Conservation (phyloP, 2,888 invertebrate genomes). For the Plebejus argus region DNA sequence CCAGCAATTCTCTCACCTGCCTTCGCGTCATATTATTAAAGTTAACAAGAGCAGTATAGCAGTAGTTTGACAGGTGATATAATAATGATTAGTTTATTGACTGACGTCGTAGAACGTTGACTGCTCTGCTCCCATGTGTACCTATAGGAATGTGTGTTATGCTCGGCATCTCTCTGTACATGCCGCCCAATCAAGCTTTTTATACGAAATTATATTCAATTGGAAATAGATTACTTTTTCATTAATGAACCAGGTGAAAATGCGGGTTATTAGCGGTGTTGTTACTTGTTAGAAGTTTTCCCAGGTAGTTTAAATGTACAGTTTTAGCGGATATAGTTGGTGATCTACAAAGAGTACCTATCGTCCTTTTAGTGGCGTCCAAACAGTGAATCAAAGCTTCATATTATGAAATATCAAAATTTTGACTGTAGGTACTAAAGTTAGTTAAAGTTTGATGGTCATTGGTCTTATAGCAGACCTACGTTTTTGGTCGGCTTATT, state of each 20-base stretch:
- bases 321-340: not conserved
- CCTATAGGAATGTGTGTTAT: constrained; percentile 56
- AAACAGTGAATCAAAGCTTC: too few relatives aligned
- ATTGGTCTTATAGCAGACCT: too few relatives aligned
- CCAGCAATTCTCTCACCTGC: not conserved
- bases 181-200: constrained; percentile 58
- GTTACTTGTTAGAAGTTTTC: not conserved
- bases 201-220: constrained; percentile 14
- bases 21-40: not conserved
- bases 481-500: too few relatives aligned
- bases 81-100: too few relatives aligned
- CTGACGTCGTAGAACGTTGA: not conserved
- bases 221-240: constrained; percentile 12
- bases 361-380: too few relatives aligned
- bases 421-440: too few relatives aligned
- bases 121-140: constrained; percentile 47
- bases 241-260: not conserved
- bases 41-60: not conserved
- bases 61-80: not conserved
- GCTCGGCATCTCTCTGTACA: constrained; percentile 54
- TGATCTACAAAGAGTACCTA: not conserved
- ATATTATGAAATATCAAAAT: too few relatives aligned
- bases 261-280: not conserved
- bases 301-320: not conserved
- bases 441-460: too few relatives aligned